These are phyloP conservation scores for Daphoenositta chrysoptera DNA, from an alignment of 2,113 vertebrate genomes.

Conservation along the genomic window DNA sequence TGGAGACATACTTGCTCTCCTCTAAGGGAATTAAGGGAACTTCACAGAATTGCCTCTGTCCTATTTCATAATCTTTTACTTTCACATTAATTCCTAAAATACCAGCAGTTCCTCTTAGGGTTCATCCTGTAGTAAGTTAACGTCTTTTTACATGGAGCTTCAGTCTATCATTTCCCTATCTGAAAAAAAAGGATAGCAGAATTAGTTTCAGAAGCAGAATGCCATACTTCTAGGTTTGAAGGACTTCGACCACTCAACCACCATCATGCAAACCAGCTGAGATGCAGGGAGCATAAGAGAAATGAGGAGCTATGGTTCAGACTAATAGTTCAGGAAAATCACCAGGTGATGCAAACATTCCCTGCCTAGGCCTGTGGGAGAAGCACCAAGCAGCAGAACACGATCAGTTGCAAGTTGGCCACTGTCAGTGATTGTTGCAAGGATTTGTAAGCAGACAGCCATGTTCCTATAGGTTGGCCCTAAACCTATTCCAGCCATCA, in stretches of 20 bases:
- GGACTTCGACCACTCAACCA: background rate
- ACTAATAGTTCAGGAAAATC: background rate
- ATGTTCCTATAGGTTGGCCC: background rate
- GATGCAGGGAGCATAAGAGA: background rate
- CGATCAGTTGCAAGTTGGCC: background rate
- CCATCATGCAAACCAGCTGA: background rate
- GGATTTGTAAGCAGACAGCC: background rate
- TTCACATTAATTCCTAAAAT: background rate
- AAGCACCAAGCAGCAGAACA: background rate
- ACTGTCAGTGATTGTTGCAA: background rate
- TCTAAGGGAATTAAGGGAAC: background rate
- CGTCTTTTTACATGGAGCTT: background rate
- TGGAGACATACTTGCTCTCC: background rate
- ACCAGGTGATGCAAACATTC: background rate
- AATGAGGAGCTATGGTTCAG: background rate
- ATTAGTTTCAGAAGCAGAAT: background rate
- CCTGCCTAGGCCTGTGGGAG: background rate
- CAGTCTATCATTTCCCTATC: background rate
- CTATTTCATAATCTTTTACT: background rate
- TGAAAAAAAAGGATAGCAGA: background rate
- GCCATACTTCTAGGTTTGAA: background rate
- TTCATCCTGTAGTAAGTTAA: background rate
- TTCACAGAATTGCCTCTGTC: background rate
- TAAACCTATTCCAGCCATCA: background rate
- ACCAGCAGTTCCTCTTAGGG: background rate